Conservation (phyloP, 1,140 invertebrate species). For the Ceratitis capitata region DNA sequence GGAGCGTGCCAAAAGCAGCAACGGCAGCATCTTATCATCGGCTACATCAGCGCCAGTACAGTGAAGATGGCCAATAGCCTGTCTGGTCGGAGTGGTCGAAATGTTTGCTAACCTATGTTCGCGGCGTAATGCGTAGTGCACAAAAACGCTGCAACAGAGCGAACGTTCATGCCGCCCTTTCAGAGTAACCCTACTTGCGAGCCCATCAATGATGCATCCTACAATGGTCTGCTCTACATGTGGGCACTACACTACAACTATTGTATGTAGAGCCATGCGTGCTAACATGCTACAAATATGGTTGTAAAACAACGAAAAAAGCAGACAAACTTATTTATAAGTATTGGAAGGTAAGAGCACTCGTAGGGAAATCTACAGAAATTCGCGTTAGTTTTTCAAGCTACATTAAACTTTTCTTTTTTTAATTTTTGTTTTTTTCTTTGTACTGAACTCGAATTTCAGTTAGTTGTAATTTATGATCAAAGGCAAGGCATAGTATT, state of each 20-base stretch:
- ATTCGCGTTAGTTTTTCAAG: neutral
- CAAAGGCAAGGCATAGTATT: neutral
- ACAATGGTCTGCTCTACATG: slow-evolving; percentile 80
- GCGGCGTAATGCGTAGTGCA: slow-evolving; percentile 83
- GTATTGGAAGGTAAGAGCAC: neutral
- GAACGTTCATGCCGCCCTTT: slow-evolving; percentile 86
- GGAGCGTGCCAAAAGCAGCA: slow-evolving; percentile 49
- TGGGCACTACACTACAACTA: slow-evolving; percentile 90
- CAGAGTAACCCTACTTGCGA: slow-evolving; percentile 77
- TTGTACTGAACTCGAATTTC: neutral
- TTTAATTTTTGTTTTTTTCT: neutral
- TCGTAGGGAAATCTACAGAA: neutral
- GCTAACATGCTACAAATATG: slow-evolving; percentile 79
- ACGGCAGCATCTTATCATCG: slow-evolving; percentile 34
- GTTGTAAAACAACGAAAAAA: neutral
- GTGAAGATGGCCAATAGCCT: slow-evolving; percentile 68
- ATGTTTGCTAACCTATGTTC: slow-evolving; percentile 83
- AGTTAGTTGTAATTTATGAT: slow-evolving; percentile 5
- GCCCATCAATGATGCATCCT: slow-evolving; percentile 83
- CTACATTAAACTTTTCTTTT: neutral
- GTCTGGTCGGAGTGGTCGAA: slow-evolving; percentile 74
- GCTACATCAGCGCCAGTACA: slow-evolving; percentile 38
- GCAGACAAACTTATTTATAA: neutral
- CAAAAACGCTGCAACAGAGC: slow-evolving; percentile 83
- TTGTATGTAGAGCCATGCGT: slow-evolving; percentile 85